Evolutionary conservation across 2,113 vertebrate genomes (phyloP).

Genomic region (Xenopus laevis): DNA sequence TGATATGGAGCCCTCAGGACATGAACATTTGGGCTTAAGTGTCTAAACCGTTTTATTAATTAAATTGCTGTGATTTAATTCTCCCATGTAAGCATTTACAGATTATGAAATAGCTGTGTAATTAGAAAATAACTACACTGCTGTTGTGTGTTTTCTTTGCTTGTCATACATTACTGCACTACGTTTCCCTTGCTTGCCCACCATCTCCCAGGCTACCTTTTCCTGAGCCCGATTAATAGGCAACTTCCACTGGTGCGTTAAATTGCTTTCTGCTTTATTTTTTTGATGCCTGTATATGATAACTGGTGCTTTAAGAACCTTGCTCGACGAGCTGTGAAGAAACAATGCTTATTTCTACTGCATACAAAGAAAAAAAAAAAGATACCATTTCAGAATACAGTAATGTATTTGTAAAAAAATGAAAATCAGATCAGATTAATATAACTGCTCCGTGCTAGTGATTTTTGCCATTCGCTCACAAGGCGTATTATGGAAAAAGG

Average conservation of each 20-base stretch:
- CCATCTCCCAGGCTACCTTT: slow-evolving; percentile 73
- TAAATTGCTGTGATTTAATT: slow-evolving; percentile 86
- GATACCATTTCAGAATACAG: background rate
- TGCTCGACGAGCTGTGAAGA: slow-evolving; percentile 39
- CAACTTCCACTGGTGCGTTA: slow-evolving; percentile 89
- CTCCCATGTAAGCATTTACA: slow-evolving; percentile 76
- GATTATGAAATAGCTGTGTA: slow-evolving; percentile 74
- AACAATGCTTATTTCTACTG: slow-evolving; percentile 30
- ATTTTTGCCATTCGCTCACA: slow-evolving; percentile 19
- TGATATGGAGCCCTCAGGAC: slow-evolving; percentile 79
- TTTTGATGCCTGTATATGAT: slow-evolving; percentile 57
- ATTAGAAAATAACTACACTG: slow-evolving; percentile 73
- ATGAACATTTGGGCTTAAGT: slow-evolving; percentile 84
- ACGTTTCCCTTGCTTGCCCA: slow-evolving; percentile 71
- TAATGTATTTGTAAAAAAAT: background rate
- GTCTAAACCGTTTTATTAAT: slow-evolving; percentile 86
- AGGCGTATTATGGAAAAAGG: background rate
- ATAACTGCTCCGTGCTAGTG: background rate
- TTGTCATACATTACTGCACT: slow-evolving; percentile 76
- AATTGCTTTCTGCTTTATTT: slow-evolving; percentile 84
- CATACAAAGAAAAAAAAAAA: slow-evolving; percentile 24
- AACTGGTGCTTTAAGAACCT: slow-evolving; percentile 61
- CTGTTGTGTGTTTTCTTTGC: slow-evolving; percentile 77
- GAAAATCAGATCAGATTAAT: slow-evolving; percentile 23
- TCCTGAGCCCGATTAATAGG: slow-evolving; percentile 88